These are phyloP conservation scores for Isotomurus palustris DNA, from an alignment of 2,888 invertebrate species.

Conservation along the genomic window DNA sequence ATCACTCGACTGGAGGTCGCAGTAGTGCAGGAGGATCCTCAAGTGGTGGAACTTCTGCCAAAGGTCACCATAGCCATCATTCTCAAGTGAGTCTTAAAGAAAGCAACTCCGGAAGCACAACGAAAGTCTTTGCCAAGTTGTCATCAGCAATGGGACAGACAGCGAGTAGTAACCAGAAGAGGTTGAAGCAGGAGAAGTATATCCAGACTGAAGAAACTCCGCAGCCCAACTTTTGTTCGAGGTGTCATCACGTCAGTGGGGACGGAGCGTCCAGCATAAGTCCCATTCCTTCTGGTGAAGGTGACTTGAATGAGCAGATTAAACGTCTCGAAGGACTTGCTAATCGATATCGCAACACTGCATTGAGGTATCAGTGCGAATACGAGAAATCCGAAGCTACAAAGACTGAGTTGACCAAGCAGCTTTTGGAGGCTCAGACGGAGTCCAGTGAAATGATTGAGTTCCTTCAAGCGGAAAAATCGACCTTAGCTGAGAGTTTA, in stretches of 20 bases:
- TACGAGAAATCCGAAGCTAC: slow-evolving; percentile 52
- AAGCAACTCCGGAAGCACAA: slow-evolving; percentile 8
- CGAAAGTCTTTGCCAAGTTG: slow-evolving; percentile 44
- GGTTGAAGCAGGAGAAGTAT: slow-evolving; percentile 38
- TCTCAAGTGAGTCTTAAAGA: background rate
- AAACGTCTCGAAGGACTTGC: slow-evolving; percentile 35
- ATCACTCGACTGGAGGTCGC: slow-evolving; percentile 7
- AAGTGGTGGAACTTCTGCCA: slow-evolving; percentile 22
- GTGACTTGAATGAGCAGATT: slow-evolving; percentile 34
- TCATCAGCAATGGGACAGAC: slow-evolving; percentile 44
- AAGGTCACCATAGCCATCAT: too few relatives aligned
- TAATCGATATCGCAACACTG: slow-evolving; percentile 35
- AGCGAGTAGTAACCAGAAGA: slow-evolving; percentile 43
- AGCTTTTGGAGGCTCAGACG: slow-evolving; percentile 70
- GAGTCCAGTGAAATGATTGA: slow-evolving; percentile 81
- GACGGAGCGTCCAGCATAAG: slow-evolving; percentile 9
- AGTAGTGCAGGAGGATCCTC: slow-evolving; percentile 1
- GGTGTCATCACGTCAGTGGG: background rate
- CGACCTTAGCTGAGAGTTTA: slow-evolving; percentile 70
- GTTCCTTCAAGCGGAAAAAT: slow-evolving; percentile 80
- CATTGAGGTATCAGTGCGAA: slow-evolving; percentile 38
- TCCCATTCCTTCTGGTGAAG: slow-evolving; percentile 30
- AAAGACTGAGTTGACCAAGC: slow-evolving; percentile 61
- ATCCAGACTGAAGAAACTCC: slow-evolving; percentile 35
- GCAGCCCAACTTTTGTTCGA: background rate